Evolutionary conservation across 2,113 vertebrate genomes (phyloP).

Genomic region (Grammomys dolichurus): DNA sequence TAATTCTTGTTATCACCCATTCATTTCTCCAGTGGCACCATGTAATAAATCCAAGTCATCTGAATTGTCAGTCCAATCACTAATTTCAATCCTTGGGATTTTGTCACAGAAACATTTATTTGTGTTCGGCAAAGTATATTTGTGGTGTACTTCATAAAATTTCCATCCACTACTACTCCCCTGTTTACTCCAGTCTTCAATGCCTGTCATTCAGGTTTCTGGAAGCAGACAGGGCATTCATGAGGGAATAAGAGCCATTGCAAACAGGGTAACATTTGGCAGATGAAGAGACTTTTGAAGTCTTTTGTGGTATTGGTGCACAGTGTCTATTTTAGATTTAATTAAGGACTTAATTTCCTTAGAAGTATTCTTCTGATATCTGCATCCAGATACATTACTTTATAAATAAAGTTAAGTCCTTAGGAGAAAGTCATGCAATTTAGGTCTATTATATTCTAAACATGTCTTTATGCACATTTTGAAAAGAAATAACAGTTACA

Average conservation of each 20-base stretch:
- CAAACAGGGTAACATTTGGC: constrained; percentile 68
- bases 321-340: constrained; percentile 61
- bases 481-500: background rate
- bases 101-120: constrained; percentile 3
- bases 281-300: constrained; percentile 72
- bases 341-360: constrained; percentile 72
- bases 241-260: constrained; percentile 30
- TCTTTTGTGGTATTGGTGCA: constrained; percentile 56
- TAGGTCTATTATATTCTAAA: background rate
- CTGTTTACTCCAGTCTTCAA: constrained; percentile 15
- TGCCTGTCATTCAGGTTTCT: background rate
- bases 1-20: background rate
- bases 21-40: constrained; percentile 9
- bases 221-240: background rate
- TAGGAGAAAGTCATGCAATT: background rate
- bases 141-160: background rate
- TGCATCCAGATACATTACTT: constrained; percentile 26
- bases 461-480: background rate
- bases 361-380: constrained; percentile 54
- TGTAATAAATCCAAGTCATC: background rate
- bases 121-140: constrained; percentile 34
- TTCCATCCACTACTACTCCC: background rate
- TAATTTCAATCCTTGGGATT: constrained; percentile 22
- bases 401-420: constrained; percentile 34
- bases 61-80: constrained; percentile 4